Evolutionary conservation across 2,113 vertebrate species (phyloP).

Genomic region (Scatophagus argus): DNA sequence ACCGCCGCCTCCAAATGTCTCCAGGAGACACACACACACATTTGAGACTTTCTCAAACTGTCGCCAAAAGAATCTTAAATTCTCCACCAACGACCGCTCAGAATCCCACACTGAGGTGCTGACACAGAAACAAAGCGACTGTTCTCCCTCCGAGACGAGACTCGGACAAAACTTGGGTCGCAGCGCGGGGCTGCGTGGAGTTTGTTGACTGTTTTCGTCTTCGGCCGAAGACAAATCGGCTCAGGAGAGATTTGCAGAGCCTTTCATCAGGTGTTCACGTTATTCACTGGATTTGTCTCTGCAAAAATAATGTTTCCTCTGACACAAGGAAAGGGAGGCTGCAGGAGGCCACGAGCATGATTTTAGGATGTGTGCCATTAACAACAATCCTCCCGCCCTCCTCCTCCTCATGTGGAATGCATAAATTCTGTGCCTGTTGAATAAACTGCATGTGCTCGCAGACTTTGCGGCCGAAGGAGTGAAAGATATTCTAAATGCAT

Average conservation of each 20-base stretch:
- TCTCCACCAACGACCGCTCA: constrained; percentile 24
- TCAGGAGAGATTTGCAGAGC: constrained; percentile 71
- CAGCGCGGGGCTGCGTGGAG: not conserved
- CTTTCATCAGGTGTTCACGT: constrained; percentile 80
- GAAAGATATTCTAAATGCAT: constrained; percentile 63
- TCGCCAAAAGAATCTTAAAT: constrained; percentile 35
- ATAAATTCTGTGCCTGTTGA: constrained; percentile 69
- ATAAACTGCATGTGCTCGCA: constrained; percentile 60
- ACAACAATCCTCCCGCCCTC: constrained; percentile 73
- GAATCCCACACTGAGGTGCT: constrained; percentile 43
- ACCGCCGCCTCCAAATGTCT: constrained; percentile 51
- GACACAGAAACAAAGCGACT: constrained; percentile 43
- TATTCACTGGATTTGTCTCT: constrained; percentile 78
- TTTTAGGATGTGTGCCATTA: constrained; percentile 85
- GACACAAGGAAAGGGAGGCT: constrained; percentile 69
- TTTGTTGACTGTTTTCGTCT: constrained; percentile 56
- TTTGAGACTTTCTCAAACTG: constrained; percentile 37
- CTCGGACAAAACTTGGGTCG: constrained; percentile 14
- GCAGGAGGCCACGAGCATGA: constrained; percentile 75
- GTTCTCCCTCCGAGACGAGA: constrained; percentile 10
- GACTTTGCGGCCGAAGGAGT: constrained; percentile 60
- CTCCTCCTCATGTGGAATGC: constrained; percentile 72
- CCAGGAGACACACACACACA: constrained; percentile 34
- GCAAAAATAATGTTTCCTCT: constrained; percentile 74
- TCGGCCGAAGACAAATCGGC: constrained; percentile 58